These are phyloP conservation scores for Plutomurus gul DNA, from an alignment of 1,140 invertebrate species.

Conservation along the genomic window DNA sequence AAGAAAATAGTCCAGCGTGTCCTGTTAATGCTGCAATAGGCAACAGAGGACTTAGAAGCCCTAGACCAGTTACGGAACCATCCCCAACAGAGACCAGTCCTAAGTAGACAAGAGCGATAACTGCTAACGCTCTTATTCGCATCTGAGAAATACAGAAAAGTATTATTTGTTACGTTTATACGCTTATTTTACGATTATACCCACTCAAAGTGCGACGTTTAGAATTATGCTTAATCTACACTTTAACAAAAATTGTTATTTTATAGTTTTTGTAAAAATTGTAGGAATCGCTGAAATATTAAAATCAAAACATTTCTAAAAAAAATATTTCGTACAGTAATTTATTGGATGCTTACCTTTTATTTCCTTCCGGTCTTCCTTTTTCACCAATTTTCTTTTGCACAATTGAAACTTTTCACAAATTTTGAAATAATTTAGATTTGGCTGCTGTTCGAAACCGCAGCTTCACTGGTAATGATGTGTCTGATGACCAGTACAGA, in stretches of 20 bases:
- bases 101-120: slow-evolving; percentile 35
- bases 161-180: neutral
- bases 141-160: neutral
- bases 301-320: too few species aligned
- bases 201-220: too few species aligned
- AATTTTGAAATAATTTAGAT: slow-evolving; percentile 2
- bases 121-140: slow-evolving; percentile 21
- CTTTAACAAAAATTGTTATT: too few species aligned
- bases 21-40: slow-evolving; percentile 49
- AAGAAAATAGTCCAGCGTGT: slow-evolving; percentile 43
- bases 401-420: neutral
- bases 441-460: neutral
- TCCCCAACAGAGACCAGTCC: neutral
- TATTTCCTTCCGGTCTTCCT: neutral
- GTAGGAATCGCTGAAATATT: too few species aligned
- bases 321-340: too few species aligned
- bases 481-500: neutral
- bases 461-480: neutral
- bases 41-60: slow-evolving; percentile 42
- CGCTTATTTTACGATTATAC: neutral
- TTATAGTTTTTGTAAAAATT: too few species aligned
- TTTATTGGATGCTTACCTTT: too few species aligned
- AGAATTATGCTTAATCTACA: too few species aligned
- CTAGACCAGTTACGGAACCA: slow-evolving; percentile 27
- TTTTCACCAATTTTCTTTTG: neutral